Base-by-base conservation (phyloP, 2,113 vertebrate species). In the Cryptotis parvus region DNA sequence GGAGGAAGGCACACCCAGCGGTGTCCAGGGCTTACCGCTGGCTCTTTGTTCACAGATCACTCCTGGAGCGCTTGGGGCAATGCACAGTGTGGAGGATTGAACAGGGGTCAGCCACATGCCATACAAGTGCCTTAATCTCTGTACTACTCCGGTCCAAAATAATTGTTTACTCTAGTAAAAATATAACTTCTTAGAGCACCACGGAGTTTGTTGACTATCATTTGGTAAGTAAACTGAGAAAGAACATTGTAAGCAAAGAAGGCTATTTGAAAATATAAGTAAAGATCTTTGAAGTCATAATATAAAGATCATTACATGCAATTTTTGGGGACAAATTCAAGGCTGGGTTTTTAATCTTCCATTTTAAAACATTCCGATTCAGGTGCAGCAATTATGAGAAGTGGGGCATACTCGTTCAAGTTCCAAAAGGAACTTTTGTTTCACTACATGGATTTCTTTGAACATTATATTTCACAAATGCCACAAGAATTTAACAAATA, bases 191-290 rank as follows among this genome's bases (percentile, higher is more conserved):
- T 45, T 45, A 84, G 39, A 35, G 4, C 7, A 75, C 39, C 39
- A n/a, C n/a, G n/a, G n/a, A 18, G 52, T 84, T 90, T 90, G 4
- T 65, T 84, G 68, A 84, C 49, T 27, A 84, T 27, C 69, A 77
- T 61, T 75, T 68, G 35, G 45, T 2, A 84, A 33, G 33, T 55
- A 72, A 55, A 68, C 63, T n/a, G 29, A 86, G 5, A 24, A 86
- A 83, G 72, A 90, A 78, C 6, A 82, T 65, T 77, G 85, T 86
- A 73, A 90, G 65, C 55, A 87, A 88, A n/a, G n/a, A 55, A 88
- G 33, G 1, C 6, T 91, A 52, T 85, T 41, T 29, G 70, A 22
- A 84, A 73, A 68, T 43, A 87, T 41, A 91, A 84, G 76, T 41
- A 84, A 72, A 73, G 24, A n/a, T n/a, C n/a, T n/a, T n/a, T n/a